Evolutionary conservation across 2,113 vertebrate species (phyloP), one percentile per base, ranked within the genome.

Genomic region (Proterorhinus semilunaris): DNA sequence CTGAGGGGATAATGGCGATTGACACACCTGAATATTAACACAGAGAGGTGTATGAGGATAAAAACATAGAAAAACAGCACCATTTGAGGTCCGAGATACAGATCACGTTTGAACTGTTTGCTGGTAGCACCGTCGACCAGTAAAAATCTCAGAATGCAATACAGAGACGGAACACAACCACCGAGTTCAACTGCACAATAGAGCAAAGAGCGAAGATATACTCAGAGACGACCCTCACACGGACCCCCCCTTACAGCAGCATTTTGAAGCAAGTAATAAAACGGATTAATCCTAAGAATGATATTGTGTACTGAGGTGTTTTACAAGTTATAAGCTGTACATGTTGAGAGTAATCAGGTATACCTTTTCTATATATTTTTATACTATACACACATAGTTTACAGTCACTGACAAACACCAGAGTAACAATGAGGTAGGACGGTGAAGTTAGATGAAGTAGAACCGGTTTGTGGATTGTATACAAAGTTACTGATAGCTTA

Each of bases 381-480:
- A 58, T 70, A 75, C 87, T 88, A 89, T 82, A 88, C 86, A 90
- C 87, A 90, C 71, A 86, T 83, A 86, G 79, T 85, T 85, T 86
- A 91, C 82, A 91, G 81, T 89, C 85, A 91, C 86, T 89, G 80
- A 91, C 89, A 88, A 83, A 92, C 89, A 91, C 88, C 87, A 91
- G 90, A 90, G 87, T 87, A 92, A 92, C 90, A 90, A 93, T 93
- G 93, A 93, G 93, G 93, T 93, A 93, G 93, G 91, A 91, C 79
- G 90, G 89, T 91, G 91, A 93, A 83, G 87, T 89, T 85, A 88
- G 86, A 92, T 88, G 89, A 91, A 92, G 89, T 89, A 91, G 88
- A 90, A 87, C 86, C 83, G 82, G 89, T 88, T 89, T 88, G 87
- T 88, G 81, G 87, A 86, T 90, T 76, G 84, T 88, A 90, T 83